Conservation (phyloP, 2,797 vertebrate species). For the Gallinago solitaria region DNA sequence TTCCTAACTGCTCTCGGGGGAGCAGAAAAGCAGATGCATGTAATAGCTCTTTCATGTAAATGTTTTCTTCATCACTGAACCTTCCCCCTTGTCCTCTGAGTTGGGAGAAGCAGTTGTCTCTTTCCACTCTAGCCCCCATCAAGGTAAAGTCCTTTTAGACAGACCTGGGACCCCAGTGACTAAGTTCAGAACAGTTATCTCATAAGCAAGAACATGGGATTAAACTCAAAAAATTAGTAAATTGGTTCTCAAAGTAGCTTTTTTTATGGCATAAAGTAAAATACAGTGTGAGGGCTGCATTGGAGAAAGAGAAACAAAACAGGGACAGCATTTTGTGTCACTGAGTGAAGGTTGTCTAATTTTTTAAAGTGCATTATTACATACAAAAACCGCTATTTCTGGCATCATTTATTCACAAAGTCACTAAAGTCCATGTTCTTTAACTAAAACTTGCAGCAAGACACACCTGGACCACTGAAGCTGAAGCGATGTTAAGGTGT, state of each 20-base stretch:
- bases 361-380: background rate
- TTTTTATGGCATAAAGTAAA: background rate
- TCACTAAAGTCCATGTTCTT: background rate
- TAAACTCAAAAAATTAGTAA: background rate
- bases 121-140: background rate
- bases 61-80: background rate
- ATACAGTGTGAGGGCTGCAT: background rate
- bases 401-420: background rate
- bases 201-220: background rate
- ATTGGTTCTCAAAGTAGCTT: background rate
- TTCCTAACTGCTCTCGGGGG: background rate
- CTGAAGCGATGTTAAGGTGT: background rate
- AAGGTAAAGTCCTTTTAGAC: background rate
- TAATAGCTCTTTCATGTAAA: conserved; percentile 8
- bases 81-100: background rate
- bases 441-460: background rate
- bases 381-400: background rate
- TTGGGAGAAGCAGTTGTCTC: background rate
- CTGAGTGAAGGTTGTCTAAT: background rate
- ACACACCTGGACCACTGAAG: background rate
- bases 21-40: conserved; percentile 20
- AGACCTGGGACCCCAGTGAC: background rate
- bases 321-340: background rate
- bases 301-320: background rate
- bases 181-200: background rate